Conservation (phyloP, 2,888 invertebrate species). For the Isotomurus palustris region DNA sequence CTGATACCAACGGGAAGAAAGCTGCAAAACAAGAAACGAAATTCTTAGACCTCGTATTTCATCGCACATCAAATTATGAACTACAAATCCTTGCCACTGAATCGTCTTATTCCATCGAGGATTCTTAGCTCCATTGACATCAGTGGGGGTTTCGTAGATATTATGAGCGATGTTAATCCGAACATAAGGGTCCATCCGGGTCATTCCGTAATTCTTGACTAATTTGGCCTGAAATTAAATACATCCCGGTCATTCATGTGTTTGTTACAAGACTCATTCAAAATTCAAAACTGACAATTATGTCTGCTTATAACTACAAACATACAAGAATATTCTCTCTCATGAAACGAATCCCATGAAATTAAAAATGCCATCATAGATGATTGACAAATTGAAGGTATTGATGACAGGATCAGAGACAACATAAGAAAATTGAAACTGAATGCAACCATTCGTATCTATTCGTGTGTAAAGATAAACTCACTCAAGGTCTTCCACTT, state of each 20-base stretch:
- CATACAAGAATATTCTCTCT: background rate
- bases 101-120: conserved; percentile 95
- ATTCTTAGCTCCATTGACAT: conserved; percentile 88
- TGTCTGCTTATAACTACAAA: background rate
- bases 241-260: too few species aligned
- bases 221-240: conserved; percentile 65
- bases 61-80: background rate
- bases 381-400: too few species aligned
- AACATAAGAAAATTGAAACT: too few species aligned
- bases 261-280: too few species aligned
- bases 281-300: background rate
- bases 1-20: conserved; percentile 83
- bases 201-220: conserved; percentile 89
- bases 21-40: conserved; percentile 53
- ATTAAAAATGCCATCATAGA: too few species aligned
- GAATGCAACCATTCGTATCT: too few species aligned
- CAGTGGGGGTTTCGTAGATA: conserved; percentile 89
- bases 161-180: conserved; percentile 87
- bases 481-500: too few species aligned
- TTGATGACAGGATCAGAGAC: too few species aligned
- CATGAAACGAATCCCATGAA: too few species aligned
- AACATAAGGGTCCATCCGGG: conserved; percentile 94
- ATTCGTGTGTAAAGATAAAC: too few species aligned
- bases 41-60: background rate
- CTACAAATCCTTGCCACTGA: conserved; percentile 64